Conservation (phyloP, 2,888 invertebrate species). For the Temnothorax ravouxi region DNA sequence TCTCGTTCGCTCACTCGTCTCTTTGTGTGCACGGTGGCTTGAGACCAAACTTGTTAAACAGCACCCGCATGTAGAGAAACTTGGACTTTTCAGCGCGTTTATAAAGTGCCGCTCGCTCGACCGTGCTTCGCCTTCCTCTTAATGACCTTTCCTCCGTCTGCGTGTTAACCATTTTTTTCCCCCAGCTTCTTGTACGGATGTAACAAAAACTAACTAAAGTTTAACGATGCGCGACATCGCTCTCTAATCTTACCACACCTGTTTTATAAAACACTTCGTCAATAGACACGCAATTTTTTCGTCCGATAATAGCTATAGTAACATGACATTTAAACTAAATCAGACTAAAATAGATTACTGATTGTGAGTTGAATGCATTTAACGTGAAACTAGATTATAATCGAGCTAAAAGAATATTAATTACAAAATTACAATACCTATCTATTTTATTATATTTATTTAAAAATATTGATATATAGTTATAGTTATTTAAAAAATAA, state of each 20-base stretch:
- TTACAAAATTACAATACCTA: not conserved
- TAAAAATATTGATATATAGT: not conserved
- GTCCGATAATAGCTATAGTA: not conserved
- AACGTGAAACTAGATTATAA: not conserved
- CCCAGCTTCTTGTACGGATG: not conserved
- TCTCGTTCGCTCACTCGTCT: not conserved
- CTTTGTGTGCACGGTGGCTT: slow-evolving; percentile 41
- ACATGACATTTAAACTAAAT: not conserved
- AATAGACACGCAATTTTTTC: not conserved
- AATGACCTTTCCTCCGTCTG: slow-evolving; percentile 30
- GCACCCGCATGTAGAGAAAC: slow-evolving; percentile 60
- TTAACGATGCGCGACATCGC: slow-evolving; percentile 27
- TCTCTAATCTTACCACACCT: not conserved
- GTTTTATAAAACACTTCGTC: not conserved
- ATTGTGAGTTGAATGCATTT: not conserved
- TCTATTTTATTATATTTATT: not conserved
- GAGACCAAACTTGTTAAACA: slow-evolving; percentile 58
- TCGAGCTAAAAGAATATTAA: slow-evolving; percentile 3
- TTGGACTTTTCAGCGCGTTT: slow-evolving; percentile 59
- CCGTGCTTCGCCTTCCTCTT: slow-evolving; percentile 38
- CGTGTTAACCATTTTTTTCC: slow-evolving; percentile 29
- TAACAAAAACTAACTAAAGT: slow-evolving; percentile 12
- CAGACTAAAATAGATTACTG: not conserved
- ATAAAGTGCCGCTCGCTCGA: slow-evolving; percentile 46
- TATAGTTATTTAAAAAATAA: not conserved